phyloP scores from a whole-genome alignment of 2,888 invertebrate genomes.

The Hypselothyrea guttata region DNA sequence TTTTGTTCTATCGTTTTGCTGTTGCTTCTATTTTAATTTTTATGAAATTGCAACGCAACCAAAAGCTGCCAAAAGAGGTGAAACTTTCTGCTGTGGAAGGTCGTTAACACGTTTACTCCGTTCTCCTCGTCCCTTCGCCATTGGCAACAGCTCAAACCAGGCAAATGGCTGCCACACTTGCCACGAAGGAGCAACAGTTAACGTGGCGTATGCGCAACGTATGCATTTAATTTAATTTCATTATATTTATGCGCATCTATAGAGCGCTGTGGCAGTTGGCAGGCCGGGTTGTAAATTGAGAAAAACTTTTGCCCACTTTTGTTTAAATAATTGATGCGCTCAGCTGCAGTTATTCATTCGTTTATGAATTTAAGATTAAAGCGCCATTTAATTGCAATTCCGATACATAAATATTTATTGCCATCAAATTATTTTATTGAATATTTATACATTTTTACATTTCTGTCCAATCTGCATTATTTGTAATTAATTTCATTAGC shows the following conservation, averaged over 20 bases:
- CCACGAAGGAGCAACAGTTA: slow-evolving; percentile 67
- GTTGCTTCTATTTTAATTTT: slow-evolving; percentile 72
- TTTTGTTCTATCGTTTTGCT: slow-evolving; percentile 41
- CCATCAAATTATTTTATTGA: neutral
- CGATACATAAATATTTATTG: slow-evolving; percentile 45
- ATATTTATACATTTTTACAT: neutral
- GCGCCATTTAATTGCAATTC: slow-evolving; percentile 71
- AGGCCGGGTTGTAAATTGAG: slow-evolving; percentile 56
- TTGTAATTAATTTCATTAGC: slow-evolving; percentile 64
- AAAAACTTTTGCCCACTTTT: slow-evolving; percentile 60
- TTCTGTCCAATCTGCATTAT: slow-evolving; percentile 34
- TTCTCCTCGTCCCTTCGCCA: neutral
- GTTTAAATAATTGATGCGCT: slow-evolving; percentile 66
- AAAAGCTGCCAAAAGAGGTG: slow-evolving; percentile 67
- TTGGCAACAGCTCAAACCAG: neutral
- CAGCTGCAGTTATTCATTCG: slow-evolving; percentile 29
- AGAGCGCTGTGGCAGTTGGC: slow-evolving; percentile 28
- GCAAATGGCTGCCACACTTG: slow-evolving; percentile 13
- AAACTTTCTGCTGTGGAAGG: slow-evolving; percentile 69
- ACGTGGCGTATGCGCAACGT: slow-evolving; percentile 78
- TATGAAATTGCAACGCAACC: slow-evolving; percentile 74
- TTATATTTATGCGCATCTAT: slow-evolving; percentile 77
- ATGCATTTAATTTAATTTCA: slow-evolving; percentile 78
- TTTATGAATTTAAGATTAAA: slow-evolving; percentile 78
- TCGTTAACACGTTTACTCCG: slow-evolving; percentile 67